Base-by-base conservation (phyloP, 2,113 vertebrate species). In the Lasiurus cinereus region DNA sequence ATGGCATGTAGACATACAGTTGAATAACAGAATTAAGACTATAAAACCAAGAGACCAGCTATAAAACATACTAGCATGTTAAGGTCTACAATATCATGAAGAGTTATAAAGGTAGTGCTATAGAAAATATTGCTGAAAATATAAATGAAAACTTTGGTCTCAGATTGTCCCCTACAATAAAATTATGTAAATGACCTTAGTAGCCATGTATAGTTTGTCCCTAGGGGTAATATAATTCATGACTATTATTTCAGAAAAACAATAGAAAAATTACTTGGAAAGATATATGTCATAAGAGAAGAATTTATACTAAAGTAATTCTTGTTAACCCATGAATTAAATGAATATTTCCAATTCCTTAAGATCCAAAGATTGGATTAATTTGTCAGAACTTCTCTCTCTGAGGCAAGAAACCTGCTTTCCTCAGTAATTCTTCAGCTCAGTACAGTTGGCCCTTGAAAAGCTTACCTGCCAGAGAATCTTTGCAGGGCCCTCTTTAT, bases 401-500 rank as follows among this genome's bases (percentile, higher is more conserved):
- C 18, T 77, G 29, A 52, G 29, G 9, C 16, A 50, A 6, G 16
- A 77, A n/a, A 33, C 67, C 16, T 21, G 16, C 3, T 21, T 69
- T 64, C 48, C n/a, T 77, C 29, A 31, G 33, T 19, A 72, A 33
- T 12, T 72, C 8, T 39, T 72, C 69, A 72, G 29, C 29, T 9
- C 21, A 10, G 46, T 19, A 77, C 46, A 73, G 36, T 46, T 73
- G 22, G 39, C 6, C 11, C 39, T 46, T 14, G 39, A 27, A 73
- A 46, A 73, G 39, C 6, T 46, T 73, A 14, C 39, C 36, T 46
- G 24, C 12, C 39, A 36, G 13, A 1, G 15, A 85, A 29, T 18
- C 48, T 85, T 29, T 8, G 83, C 69, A 94, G 36, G 36, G 70
- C 82, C 31, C 29, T 22, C 24, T 94, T 94, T 31, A 96, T 86